Evolutionary conservation across 2,113 vertebrate genomes (phyloP).

Genomic region (Setophaga coronata): DNA sequence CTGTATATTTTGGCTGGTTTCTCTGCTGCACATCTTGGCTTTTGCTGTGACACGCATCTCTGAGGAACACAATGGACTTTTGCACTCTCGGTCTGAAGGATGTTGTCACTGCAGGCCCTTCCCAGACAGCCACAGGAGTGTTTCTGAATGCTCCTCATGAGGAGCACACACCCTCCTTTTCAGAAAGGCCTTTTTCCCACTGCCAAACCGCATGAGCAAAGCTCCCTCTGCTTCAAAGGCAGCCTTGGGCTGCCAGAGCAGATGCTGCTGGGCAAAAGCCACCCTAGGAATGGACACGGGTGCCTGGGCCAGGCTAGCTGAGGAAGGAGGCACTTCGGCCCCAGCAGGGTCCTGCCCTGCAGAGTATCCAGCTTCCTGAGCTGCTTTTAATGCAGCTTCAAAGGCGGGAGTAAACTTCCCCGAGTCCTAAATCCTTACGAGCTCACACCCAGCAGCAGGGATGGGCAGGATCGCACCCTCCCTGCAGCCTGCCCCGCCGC

Average conservation of each 20-base stretch:
- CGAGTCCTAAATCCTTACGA: accelerated
- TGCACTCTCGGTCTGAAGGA: neutral
- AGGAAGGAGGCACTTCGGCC: neutral
- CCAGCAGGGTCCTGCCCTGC: neutral
- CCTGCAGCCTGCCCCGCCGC: neutral
- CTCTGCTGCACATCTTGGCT: neutral
- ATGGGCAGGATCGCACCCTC: neutral
- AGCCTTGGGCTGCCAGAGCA: neutral
- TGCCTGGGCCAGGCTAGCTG: neutral
- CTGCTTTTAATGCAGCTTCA: neutral
- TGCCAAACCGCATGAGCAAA: neutral
- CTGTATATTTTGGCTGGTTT: neutral
- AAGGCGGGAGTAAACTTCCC: neutral
- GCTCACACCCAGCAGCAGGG: neutral
- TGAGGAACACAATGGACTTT: neutral
- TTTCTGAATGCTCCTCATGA: neutral
- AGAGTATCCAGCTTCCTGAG: neutral
- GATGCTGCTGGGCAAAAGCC: neutral
- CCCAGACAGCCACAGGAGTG: neutral
- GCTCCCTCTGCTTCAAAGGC: neutral
- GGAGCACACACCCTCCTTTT: neutral
- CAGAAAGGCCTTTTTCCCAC: neutral
- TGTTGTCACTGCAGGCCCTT: neutral
- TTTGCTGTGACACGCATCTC: neutral
- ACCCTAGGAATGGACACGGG: neutral